These are phyloP conservation scores for Gymnorhina tibicen DNA, from an alignment of 2,113 vertebrate genomes.

Conservation along the genomic window DNA sequence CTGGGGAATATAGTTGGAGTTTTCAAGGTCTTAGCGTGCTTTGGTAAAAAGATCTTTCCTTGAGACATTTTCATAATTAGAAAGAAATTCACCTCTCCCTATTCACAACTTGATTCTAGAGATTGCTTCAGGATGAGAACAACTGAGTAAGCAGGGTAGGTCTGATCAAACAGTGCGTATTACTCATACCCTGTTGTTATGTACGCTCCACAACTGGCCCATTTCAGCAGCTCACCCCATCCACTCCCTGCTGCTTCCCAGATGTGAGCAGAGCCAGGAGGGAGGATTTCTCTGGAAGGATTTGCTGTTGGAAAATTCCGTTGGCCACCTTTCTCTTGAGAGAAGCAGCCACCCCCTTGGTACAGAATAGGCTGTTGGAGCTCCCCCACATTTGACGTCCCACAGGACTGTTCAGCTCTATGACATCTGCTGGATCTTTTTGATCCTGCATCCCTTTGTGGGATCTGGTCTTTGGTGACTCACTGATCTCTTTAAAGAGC, in stretches of 20 bases:
- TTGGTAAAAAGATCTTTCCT: slow-evolving; percentile 43
- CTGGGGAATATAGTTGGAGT: background rate
- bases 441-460: background rate
- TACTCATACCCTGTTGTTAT: background rate
- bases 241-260: background rate
- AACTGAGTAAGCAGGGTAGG: background rate
- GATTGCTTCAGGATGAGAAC: background rate
- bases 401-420: background rate
- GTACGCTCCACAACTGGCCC: background rate
- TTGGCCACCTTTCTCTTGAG: background rate
- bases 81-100: slow-evolving; percentile 19
- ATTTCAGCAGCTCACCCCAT: background rate
- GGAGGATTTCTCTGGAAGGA: background rate
- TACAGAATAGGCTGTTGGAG: background rate
- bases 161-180: background rate
- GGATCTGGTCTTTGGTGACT: background rate
- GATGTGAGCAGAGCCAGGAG: background rate
- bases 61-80: slow-evolving; percentile 34
- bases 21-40: background rate
- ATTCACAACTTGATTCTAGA: background rate
- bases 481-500: background rate
- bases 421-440: background rate
- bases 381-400: background rate
- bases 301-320: background rate
- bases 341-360: background rate